phyloP scores from a whole-genome alignment of 2,113 vertebrate species.

The Fregata magnificens region DNA sequence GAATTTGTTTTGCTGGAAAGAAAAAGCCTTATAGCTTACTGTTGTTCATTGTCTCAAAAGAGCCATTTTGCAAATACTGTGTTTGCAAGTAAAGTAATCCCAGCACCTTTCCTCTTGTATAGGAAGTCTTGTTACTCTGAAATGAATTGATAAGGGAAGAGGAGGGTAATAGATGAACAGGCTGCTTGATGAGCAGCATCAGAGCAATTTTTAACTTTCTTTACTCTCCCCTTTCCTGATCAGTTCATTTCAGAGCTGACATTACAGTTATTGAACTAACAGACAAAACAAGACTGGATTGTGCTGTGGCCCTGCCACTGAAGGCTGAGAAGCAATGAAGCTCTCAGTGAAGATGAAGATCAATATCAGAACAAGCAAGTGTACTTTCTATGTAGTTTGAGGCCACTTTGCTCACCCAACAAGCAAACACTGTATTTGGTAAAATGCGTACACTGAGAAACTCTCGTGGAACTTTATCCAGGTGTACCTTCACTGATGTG shows the following conservation, averaged over 20 bases:
- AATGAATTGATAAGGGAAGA: background rate
- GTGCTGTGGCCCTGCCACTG: rapidly evolving
- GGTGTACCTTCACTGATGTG: background rate
- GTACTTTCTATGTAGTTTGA: background rate
- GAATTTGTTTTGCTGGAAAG: background rate
- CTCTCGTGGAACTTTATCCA: background rate
- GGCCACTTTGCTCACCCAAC: background rate
- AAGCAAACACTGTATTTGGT: background rate
- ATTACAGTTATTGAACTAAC: background rate
- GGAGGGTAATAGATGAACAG: background rate
- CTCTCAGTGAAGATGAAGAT: background rate
- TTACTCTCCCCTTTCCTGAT: background rate
- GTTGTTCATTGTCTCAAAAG: background rate
- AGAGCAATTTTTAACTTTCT: background rate
- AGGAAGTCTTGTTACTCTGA: background rate
- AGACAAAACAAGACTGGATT: background rate
- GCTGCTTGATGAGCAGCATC: background rate
- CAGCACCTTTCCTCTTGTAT: background rate
- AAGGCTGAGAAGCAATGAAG: background rate
- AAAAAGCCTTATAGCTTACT: background rate
- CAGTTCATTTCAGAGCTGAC: background rate
- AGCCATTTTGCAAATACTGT: background rate
- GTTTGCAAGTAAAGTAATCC: background rate
- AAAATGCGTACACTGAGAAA: background rate
- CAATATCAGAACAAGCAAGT: background rate